Base-by-base conservation (phyloP, 2,888 invertebrate species). In the Agelastica alni region DNA sequence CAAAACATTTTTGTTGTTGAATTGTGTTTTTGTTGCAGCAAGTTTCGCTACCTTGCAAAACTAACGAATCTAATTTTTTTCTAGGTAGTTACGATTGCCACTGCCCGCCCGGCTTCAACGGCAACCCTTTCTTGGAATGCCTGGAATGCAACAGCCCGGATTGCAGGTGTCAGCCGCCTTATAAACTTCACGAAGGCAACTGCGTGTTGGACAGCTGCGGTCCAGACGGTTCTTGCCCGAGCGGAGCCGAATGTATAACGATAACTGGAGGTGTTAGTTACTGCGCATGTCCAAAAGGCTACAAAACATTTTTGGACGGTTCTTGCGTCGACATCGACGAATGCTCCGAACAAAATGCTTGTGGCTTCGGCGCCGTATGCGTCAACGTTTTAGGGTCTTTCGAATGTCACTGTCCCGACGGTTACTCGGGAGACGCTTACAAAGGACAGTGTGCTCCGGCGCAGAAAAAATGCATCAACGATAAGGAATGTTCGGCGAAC, bases 71-170 rank as follows among this genome's bases (percentile, higher is more conserved):
- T n/a, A n/a, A n/a, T n/a, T n/a, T n/a, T n/a, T n/a, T n/a, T n/a
- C n/a, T n/a, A n/a, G n/a, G n/a, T 39, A 93, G 93, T 71, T 96
- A 94, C 71, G 93, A 93, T 76, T 96, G 95, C 67, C 90, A 91
- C 69, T 96, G 95, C 69, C 90, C 93, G 0, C 80, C 86, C 18
- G 93, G 92, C 22, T 93, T 89, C 72, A 91, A 89, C 70, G 94
- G 94, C 36, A 94, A 95, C 77, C 93, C 95, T 1, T 95, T 93
- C 71, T 84, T 88, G 10, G 81, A 88, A 62, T 95, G 95, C 72
- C 20, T 71, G 78, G 85, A 91, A 73, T 93, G 93, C 72, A 87
- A 85, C 72, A 88, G 87, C 59, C 84, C 89, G 36, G 88, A 87
- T 69, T 94, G 94, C 68, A 88, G 91, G 70, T 94, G 94, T 70